Evolutionary conservation across 2,113 vertebrate species (phyloP), one percentile per base, ranked within the genome.

Genomic region (Vireo altiloquus): DNA sequence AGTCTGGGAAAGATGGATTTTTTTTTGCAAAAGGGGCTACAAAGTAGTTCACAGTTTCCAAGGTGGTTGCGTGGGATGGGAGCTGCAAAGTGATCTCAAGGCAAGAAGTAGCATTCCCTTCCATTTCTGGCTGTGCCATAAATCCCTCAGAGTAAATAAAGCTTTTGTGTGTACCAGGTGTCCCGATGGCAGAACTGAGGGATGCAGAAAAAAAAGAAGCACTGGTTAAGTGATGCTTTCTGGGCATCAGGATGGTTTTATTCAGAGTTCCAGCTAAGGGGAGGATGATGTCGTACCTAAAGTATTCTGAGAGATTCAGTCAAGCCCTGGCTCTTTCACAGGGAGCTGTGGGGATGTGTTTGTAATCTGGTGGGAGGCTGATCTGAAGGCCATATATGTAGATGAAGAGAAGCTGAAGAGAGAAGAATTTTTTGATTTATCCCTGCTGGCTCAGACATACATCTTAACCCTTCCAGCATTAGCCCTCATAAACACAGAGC

Each of bases 381-480:
- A 86, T 82, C 85, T 96, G 90, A 91, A 96, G 75, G 90, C 93
- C 94, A 95, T 96, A 95, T 96, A 96, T 95, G 94, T 93, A 95
- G 94, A 96, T 88, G 82, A 82, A 90, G 88, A 93, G 63, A 81
- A 42, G 25, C 56, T 93, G 88, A 96, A 80, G 90, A 86, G 56
- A 74, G 77, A 70, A 53, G 59, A 14, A 30, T 89, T 90, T 94
- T 94, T 90, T 85, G 5, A 93, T 97, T 95, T 93, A 90, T 95
- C 59, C 57, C 63, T 64, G 46, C 90, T 96, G 96, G 82, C 93
- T 97, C 79, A 90, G 92, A 47, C 71, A 4, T 5, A 40, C 21
- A 16, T 92, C 65, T 95, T 95, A 93, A 92, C 89, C 96, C 93
- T 94, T 95, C n/a, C 16, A 25, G 63, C 0, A 0, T 65, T 15